A percentile compares a stretch with the other conserved stretches of the same genome.
Evolutionary conservation across 2,113 vertebrate species (phyloP).

Genomic region (Mugil cephalus): DNA sequence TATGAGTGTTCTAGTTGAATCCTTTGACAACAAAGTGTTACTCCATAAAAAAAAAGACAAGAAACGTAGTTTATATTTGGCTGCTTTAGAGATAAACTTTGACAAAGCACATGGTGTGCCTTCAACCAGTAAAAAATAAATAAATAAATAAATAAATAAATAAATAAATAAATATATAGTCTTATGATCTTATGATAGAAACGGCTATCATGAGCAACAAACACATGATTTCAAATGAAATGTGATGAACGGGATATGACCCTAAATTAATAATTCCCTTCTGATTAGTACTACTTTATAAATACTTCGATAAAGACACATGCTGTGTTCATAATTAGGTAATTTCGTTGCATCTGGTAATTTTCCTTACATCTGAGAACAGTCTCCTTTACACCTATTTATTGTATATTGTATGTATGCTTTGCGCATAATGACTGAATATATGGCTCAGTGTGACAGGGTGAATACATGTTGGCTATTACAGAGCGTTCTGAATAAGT

Average conservation of each 20-base stretch:
- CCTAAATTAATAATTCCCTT: not conserved
- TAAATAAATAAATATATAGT: slow-evolving; percentile 12
- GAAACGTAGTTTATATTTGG: not conserved
- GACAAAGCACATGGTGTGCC: not conserved
- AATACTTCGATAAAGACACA: too few relatives aligned
- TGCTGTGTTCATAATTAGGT: too few relatives aligned
- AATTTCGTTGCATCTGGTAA: too few relatives aligned
- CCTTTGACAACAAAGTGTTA: not conserved
- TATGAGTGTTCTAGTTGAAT: slow-evolving; percentile 2
- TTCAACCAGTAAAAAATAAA: too few relatives aligned
- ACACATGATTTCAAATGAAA: not conserved
- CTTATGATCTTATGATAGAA: slow-evolving; percentile 23
- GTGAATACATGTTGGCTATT: too few relatives aligned
- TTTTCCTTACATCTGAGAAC: too few relatives aligned
- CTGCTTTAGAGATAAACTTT: not conserved
- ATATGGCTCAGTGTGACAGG: too few relatives aligned
- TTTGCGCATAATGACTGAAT: too few relatives aligned
- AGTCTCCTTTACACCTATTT: too few relatives aligned
- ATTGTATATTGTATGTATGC: too few relatives aligned
- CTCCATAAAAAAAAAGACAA: not conserved
- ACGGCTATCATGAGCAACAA: slow-evolving; percentile 13
- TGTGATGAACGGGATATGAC: not conserved
- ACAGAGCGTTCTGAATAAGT: too few relatives aligned
- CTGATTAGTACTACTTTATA: not conserved
- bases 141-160: slow-evolving; percentile 14